These are phyloP conservation scores for Calephelis perditalis DNA, from an alignment of 2,888 invertebrate species.

Conservation along the genomic window DNA sequence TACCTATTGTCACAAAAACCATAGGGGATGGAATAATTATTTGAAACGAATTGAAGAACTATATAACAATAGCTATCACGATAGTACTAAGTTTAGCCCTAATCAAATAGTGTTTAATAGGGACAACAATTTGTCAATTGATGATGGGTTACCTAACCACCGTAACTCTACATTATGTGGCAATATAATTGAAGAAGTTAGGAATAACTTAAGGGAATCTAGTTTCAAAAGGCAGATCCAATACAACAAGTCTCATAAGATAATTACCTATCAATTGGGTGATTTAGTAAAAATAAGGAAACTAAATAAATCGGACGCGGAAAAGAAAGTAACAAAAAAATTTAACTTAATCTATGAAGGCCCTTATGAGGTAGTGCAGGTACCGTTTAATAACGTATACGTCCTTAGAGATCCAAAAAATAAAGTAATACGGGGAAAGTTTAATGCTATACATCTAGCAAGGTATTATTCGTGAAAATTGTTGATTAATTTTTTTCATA, in stretches of 20 bases:
- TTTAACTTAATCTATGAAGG: conserved; percentile 18
- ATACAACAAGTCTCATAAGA: conserved; percentile 19
- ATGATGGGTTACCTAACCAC: not conserved
- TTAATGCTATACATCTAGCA: conserved; percentile 15
- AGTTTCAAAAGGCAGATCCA: conserved; percentile 10
- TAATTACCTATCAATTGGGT: conserved; percentile 23
- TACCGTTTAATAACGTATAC: conserved; percentile 19
- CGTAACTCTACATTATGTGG: not conserved
- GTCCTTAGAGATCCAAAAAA: conserved; percentile 13
- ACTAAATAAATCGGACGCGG: conserved; percentile 19
- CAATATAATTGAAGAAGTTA: conserved; percentile 14
- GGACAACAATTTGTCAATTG: conserved; percentile 17
- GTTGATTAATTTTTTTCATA: too few relatives aligned
- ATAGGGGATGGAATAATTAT: conserved; percentile 25
- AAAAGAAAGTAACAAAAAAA: conserved; percentile 21
- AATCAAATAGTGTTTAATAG: conserved; percentile 23
- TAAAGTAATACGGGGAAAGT: conserved; percentile 10
- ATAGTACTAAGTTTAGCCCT: conserved; percentile 25
- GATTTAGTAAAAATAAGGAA: conserved; percentile 24
- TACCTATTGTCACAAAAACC: conserved; percentile 28
- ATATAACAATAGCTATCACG: conserved; percentile 31
- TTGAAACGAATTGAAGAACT: conserved; percentile 25
- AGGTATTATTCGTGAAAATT: conserved; percentile 8
- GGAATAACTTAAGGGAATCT: conserved; percentile 15
- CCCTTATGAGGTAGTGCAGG: conserved; percentile 12